Conservation (phyloP, 2,888 invertebrate genomes). For the Actias luna region DNA sequence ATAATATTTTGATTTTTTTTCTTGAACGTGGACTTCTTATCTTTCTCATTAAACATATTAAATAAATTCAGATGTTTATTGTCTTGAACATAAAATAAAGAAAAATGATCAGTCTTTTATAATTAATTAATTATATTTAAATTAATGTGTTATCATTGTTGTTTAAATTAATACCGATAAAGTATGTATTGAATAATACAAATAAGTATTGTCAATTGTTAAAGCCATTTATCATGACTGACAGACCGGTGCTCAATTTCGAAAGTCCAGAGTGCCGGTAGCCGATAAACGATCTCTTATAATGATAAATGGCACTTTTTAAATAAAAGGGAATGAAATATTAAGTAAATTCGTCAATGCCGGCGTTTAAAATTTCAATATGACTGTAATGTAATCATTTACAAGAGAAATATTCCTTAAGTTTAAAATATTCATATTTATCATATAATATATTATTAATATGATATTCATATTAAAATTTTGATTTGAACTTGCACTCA, state of each 20-base stretch:
- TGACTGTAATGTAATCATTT: too few relatives aligned
- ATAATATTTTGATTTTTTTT: background rate
- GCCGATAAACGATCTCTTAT: constrained; percentile 40
- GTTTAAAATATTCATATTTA: too few relatives aligned
- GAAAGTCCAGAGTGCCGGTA: constrained; percentile 47
- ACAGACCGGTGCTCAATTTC: constrained; percentile 60
- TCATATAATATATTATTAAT: too few relatives aligned
- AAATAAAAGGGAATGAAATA: constrained; percentile 29
- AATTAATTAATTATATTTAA: too few relatives aligned
- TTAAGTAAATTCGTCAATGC: background rate
- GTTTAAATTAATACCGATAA: constrained; percentile 20
- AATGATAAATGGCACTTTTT: constrained; percentile 46
- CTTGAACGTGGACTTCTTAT: background rate
- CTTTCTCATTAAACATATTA: too few relatives aligned
- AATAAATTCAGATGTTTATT: too few relatives aligned
- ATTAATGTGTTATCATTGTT: background rate
- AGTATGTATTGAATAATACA: constrained; percentile 3
- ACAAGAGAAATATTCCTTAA: too few relatives aligned
- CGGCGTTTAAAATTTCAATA: background rate
- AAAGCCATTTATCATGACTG: constrained; percentile 35
- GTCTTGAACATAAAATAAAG: too few relatives aligned
- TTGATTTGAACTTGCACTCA: background rate
- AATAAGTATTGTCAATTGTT: constrained; percentile 11
- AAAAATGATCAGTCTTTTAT: too few relatives aligned
- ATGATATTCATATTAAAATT: background rate